phyloP scores from a whole-genome alignment of 2,888 invertebrate genomes.

The Epistrophe grossulariae region DNA sequence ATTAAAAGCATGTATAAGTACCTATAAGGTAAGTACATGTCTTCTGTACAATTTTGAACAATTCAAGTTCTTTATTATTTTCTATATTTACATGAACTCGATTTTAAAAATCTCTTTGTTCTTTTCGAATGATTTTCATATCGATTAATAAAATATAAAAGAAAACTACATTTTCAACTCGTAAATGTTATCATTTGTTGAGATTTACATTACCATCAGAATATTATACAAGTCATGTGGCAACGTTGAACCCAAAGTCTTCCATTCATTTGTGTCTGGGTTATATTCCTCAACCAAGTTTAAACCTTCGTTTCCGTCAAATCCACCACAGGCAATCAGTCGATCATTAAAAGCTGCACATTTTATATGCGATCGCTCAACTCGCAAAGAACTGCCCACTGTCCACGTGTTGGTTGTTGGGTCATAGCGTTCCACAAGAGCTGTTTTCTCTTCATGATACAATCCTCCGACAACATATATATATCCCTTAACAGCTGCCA shows the following conservation, averaged over 20 bases:
- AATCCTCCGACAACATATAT: slow-evolving; percentile 35
- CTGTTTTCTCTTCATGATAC: background rate
- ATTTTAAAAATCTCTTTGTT: background rate
- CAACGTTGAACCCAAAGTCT: slow-evolving; percentile 18
- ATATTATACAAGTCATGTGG: slow-evolving; percentile 35
- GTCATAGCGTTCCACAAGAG: slow-evolving; percentile 44
- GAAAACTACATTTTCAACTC: background rate
- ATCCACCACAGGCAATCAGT: slow-evolving; percentile 29
- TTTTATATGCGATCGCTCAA: slow-evolving; percentile 15
- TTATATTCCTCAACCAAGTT: slow-evolving; percentile 38
- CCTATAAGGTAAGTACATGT: too few relatives aligned
- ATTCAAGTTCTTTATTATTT: slow-evolving; percentile 3
- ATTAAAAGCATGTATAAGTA: too few relatives aligned
- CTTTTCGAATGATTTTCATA: background rate
- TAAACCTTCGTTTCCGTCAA: slow-evolving; percentile 1
- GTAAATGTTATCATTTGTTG: background rate
- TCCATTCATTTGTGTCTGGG: slow-evolving; percentile 25
- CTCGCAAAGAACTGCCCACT: slow-evolving; percentile 1
- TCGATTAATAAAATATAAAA: background rate
- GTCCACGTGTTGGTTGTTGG: slow-evolving; percentile 34
- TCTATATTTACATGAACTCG: background rate
- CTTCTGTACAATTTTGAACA: too few relatives aligned
- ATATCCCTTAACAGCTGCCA: slow-evolving; percentile 26
- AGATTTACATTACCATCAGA: slow-evolving; percentile 22
- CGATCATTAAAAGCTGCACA: slow-evolving; percentile 5